Percentiles rank a stretch among this genome's conserved stretches.
Conservation (phyloP, 2,797 vertebrate species). For the Protonibea diacanthus region DNA sequence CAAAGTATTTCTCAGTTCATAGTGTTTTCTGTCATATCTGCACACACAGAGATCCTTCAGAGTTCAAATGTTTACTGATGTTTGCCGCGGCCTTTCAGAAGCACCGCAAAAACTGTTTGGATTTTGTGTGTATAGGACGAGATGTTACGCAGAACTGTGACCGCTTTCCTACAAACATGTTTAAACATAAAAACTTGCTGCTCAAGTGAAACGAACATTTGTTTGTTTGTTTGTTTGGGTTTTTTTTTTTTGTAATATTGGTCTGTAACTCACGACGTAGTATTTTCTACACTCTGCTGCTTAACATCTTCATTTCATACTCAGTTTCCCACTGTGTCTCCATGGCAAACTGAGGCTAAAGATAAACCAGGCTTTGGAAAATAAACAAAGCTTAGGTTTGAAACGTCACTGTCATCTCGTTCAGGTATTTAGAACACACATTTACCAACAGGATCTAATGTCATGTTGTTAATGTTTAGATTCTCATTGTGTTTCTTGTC, state of each 20-base stretch:
- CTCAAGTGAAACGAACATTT: background rate
- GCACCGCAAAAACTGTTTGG: background rate
- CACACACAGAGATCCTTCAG: background rate
- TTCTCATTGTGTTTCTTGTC: background rate
- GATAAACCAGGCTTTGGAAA: slow-evolving; percentile 54
- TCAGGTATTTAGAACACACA: slow-evolving; percentile 47
- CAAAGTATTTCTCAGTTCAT: background rate
- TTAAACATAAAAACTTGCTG: background rate
- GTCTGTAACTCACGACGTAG: background rate
- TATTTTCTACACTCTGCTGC: slow-evolving; percentile 37
- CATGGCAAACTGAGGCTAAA: slow-evolving; percentile 55
- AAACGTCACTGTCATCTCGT: slow-evolving; percentile 35
- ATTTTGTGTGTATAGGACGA: background rate
- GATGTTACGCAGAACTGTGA: slow-evolving; percentile 31
- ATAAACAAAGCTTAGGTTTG: slow-evolving; percentile 50
- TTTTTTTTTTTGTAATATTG: slow-evolving; percentile 3
- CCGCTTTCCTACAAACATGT: slow-evolving; percentile 4
- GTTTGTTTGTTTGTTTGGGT: too few species aligned
- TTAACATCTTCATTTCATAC: slow-evolving; percentile 51
- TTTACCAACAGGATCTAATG: slow-evolving; percentile 12
- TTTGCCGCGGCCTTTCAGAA: slow-evolving; percentile 4
- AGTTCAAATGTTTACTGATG: slow-evolving; percentile 2
- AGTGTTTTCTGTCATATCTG: background rate
- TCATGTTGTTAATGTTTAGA: background rate
- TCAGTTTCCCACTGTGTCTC: slow-evolving; percentile 53